phyloP scores from a whole-genome alignment of 53 echinoderm and acorn worm species.

The Actinopyga echinites region DNA sequence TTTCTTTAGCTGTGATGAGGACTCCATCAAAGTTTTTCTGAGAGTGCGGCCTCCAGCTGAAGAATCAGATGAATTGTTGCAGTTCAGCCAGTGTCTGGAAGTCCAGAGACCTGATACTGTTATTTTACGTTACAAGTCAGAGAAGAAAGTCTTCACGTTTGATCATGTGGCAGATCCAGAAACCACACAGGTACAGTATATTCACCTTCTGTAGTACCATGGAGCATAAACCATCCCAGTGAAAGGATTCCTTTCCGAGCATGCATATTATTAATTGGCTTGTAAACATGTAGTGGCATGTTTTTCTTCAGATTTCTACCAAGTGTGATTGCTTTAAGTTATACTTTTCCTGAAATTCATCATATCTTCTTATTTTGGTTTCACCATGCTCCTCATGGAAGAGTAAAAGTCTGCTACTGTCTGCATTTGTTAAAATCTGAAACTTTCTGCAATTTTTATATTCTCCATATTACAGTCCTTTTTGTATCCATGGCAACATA shows the following conservation, averaged over 20 bases:
- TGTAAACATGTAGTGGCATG: too few species aligned
- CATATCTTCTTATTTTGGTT: too few species aligned
- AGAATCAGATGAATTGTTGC: slow-evolving; percentile 52
- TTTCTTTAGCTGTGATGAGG: slow-evolving; percentile 69
- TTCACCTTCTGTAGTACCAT: background rate
- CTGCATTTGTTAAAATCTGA: too few species aligned
- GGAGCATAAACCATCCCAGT: background rate
- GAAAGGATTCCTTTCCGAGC: background rate
- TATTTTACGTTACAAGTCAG: slow-evolving; percentile 72
- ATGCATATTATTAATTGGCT: too few species aligned
- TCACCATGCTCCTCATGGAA: too few species aligned
- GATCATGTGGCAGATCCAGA: slow-evolving; percentile 89
- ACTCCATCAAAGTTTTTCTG: slow-evolving; percentile 88
- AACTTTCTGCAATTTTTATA: too few species aligned
- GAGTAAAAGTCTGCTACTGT: too few species aligned
- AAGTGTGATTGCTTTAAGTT: too few species aligned
- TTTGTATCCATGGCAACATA: background rate
- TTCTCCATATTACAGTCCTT: background rate
- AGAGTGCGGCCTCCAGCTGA: slow-evolving; percentile 80
- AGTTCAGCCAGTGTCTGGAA: slow-evolving; percentile 80
- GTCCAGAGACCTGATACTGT: slow-evolving; percentile 82
- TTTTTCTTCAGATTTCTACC: too few species aligned
- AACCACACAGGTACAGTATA: slow-evolving; percentile 81
- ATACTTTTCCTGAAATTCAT: too few species aligned
- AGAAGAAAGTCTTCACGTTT: slow-evolving; percentile 88